Conservation (phyloP, 2,113 vertebrate species). For the Trochalopteron elliotii region DNA sequence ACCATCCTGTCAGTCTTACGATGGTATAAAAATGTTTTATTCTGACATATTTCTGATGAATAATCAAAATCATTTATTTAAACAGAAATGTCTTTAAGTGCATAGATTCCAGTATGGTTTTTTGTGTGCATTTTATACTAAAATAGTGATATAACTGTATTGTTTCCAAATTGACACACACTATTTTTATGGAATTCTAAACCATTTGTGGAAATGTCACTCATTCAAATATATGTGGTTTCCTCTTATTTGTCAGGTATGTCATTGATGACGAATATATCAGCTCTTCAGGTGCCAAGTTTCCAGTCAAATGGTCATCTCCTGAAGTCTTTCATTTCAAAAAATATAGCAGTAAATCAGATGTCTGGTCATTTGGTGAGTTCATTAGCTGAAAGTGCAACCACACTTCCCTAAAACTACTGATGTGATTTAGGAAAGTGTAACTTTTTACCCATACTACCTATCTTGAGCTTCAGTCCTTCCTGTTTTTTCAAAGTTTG, state of each 20-base stretch:
- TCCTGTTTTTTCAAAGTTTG: not conserved
- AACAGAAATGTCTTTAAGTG: not conserved
- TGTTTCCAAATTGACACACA: not conserved
- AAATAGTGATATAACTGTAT: not conserved
- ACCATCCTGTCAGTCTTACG: not conserved
- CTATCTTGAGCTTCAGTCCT: not conserved
- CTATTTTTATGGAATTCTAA: not conserved
- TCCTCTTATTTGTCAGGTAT: constrained; percentile 70
- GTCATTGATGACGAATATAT: constrained; percentile 89
- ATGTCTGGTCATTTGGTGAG: constrained; percentile 91
- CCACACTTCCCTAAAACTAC: not conserved
- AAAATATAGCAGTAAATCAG: constrained; percentile 91
- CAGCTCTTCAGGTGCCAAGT: constrained; percentile 85
- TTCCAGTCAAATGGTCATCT: constrained; percentile 91
- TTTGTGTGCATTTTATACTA: not conserved
- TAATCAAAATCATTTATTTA: not conserved
- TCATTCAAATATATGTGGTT: not conserved
- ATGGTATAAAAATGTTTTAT: not conserved
- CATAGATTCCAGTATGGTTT: not conserved
- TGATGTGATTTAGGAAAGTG: not conserved
- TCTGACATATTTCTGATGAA: not conserved
- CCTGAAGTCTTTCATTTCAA: constrained; percentile 89
- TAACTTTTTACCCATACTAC: not conserved
- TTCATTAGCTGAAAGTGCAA: not conserved
- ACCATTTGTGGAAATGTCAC: not conserved